Conservation (phyloP, 2,113 vertebrate species). For the Columba janthina region DNA sequence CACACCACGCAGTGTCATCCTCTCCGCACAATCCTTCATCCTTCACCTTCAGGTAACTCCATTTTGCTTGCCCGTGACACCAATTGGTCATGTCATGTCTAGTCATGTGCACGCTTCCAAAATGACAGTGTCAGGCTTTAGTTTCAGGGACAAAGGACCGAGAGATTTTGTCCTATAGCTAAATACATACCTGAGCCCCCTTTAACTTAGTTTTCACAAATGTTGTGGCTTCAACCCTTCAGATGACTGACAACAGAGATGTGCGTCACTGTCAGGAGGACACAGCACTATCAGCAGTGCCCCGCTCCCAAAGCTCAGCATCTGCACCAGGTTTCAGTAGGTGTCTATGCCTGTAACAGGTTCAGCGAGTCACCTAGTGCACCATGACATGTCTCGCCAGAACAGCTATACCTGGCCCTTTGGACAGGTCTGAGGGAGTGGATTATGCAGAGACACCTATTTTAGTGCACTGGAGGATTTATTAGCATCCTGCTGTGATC, state of each 20-base stretch:
- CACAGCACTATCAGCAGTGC: background rate
- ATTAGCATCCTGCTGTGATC: background rate
- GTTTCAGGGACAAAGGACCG: background rate
- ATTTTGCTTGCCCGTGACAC: background rate
- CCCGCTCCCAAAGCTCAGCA: background rate
- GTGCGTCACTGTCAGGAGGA: background rate
- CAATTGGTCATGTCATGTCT: background rate
- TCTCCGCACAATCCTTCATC: background rate
- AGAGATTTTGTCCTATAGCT: background rate
- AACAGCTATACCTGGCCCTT: background rate
- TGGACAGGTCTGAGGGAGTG: background rate
- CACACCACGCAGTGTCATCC: background rate
- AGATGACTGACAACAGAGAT: background rate
- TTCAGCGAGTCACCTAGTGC: background rate
- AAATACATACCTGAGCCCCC: background rate
- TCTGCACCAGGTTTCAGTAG: background rate
- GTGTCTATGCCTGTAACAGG: background rate
- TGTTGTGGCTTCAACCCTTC: background rate
- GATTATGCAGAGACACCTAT: background rate
- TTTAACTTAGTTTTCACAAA: background rate
- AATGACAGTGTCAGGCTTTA: background rate
- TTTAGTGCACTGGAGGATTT: background rate
- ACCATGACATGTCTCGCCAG: fast-evolving
- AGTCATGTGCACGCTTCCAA: fast-evolving
- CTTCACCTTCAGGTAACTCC: background rate